Evolutionary conservation across 1,140 invertebrate genomes (phyloP).

Genomic region (Steinernema feltiae): DNA sequence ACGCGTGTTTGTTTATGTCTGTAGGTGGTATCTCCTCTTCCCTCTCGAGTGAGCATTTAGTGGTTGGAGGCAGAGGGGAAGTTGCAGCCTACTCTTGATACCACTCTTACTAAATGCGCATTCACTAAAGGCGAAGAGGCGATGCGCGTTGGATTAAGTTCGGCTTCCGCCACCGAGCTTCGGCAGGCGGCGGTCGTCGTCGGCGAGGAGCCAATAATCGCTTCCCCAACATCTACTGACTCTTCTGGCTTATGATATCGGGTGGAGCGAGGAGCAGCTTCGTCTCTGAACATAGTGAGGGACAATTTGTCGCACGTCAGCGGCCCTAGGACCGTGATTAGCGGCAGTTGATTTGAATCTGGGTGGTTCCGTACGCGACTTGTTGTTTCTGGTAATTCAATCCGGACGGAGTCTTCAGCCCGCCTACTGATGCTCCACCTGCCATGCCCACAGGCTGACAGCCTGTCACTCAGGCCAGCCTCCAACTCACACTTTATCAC

Average conservation of each 20-base stretch:
- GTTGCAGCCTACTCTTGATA: slow-evolving; percentile 6
- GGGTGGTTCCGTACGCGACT: slow-evolving; percentile 14
- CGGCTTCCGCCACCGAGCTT: slow-evolving; percentile 9
- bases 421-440: slow-evolving; percentile 12
- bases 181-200: background rate
- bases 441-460: slow-evolving; percentile 14
- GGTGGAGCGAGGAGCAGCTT: background rate
- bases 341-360: slow-evolving; percentile 12
- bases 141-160: slow-evolving; percentile 14
- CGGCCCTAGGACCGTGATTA: slow-evolving; percentile 6
- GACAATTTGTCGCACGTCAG: slow-evolving; percentile 10
- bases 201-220: slow-evolving; percentile 13
- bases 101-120: slow-evolving; percentile 4
- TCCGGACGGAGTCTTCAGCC: slow-evolving; percentile 13
- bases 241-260: slow-evolving; percentile 15
- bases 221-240: slow-evolving; percentile 9
- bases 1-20: slow-evolving; percentile 8
- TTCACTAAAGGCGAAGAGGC: slow-evolving; percentile 3
- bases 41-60: background rate
- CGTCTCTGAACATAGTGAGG: slow-evolving; percentile 1
- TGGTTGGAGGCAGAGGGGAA: background rate
- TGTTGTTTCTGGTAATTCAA: slow-evolving; percentile 15
- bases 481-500: slow-evolving; percentile 14
- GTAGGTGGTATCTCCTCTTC: background rate
- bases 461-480: slow-evolving; percentile 12